A percentile compares a stretch with the other conserved stretches of the same genome.
phyloP scores from a whole-genome alignment of 2,797 vertebrate genomes.

The Potorous gilbertii region DNA sequence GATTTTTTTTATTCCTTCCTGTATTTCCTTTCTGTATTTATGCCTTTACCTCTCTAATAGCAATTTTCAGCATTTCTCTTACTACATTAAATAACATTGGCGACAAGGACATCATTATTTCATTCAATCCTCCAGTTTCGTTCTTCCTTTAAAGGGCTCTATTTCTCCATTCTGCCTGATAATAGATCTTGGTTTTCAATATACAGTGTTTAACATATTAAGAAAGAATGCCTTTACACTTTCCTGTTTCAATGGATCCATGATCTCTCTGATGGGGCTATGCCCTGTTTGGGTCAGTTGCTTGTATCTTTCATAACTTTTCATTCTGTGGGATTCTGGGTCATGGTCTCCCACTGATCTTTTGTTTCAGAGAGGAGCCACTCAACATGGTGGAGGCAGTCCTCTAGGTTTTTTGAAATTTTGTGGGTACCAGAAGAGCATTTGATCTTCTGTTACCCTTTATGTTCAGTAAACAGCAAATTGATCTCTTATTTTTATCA shows the following conservation, averaged over 20 bases:
- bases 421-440: neutral
- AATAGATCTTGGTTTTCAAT: neutral
- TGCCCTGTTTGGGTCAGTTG: neutral
- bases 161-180: neutral
- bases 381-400: neutral
- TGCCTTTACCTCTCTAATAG: neutral
- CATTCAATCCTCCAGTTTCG: too few species aligned
- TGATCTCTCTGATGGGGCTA: neutral
- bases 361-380: neutral
- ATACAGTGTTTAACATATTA: neutral
- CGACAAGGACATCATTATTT: neutral
- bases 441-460: neutral
- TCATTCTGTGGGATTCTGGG: neutral
- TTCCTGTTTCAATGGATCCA: neutral
- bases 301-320: neutral
- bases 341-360: neutral
- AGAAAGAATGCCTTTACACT: neutral
- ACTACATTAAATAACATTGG: neutral
- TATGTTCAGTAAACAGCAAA: neutral
- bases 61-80: neutral
- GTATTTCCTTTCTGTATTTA: neutral
- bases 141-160: neutral
- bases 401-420: neutral
- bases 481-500: neutral
- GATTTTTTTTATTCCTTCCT: neutral